Evolutionary conservation across 1,140 invertebrate species (phyloP), one percentile per base, ranked within the genome.

Genomic region (Colletes gigas): DNA sequence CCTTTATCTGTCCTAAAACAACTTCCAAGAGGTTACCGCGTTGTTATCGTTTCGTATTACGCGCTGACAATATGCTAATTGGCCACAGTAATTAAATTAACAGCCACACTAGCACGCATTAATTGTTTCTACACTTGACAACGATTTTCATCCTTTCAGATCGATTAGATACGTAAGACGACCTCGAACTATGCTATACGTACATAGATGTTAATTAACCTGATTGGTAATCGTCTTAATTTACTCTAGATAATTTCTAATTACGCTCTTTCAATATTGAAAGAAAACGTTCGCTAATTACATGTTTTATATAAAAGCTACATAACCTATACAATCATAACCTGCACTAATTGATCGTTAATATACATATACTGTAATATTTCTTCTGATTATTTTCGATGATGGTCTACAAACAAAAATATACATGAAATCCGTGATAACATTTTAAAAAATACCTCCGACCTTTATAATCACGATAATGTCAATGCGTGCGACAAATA

Each of bases 391-490:
- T n/a, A 57, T 4, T 17, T 57, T 57, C 15, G 4, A 57, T n/a
- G 0, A 4, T n/a, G n/a, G 15, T 4, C 30, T 30, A 17, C 4
- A 57, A 59, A 9, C 57, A 19, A 17, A 7, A 5, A 30, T 12
- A 0, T 4, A 52, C 30, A 15, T 30, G 4, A 52, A 74, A 47
- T 50, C 3, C n/a, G 10, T 50, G 57, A 44, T 72, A 68, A 19
- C 17, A 47, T 78, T 60, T 78, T 12, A 12, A 50, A 60, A 62
- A 71, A 60, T 50, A 78, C 8, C 50, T 30, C 59, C 78, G 76
- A 89, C 80, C 82, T 89, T 89, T 69, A 17, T 65, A n/a, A 76
- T 59, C 14, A 15, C 62, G 66, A 83, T 89, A 89, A 89, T 88
- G 80, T 90, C 81, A 89, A 72, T 69, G 55, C 65, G 73, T 83